phyloP scores from a whole-genome alignment of 2,797 vertebrate genomes.

The Eulemur coronatus region DNA sequence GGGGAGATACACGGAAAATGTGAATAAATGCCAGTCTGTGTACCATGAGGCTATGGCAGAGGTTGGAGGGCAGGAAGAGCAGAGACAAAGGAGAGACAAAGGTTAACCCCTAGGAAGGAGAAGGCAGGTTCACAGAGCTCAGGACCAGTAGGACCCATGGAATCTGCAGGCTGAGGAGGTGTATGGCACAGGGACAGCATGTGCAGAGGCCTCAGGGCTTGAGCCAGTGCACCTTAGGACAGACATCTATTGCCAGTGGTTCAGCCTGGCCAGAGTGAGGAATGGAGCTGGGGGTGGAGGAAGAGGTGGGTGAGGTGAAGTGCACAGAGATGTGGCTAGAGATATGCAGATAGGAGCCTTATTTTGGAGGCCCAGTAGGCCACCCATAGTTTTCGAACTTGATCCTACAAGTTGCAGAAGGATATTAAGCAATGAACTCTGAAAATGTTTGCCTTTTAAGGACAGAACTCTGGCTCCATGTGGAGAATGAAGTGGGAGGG shows the following conservation, averaged over 20 bases:
- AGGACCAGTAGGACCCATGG: not conserved
- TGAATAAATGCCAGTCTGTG: not conserved
- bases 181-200: not conserved
- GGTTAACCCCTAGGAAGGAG: not conserved
- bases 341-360: not conserved
- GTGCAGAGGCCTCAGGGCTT: not conserved
- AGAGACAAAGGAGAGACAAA: not conserved
- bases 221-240: not conserved
- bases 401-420: not conserved
- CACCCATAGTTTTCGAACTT: not conserved
- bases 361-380: accelerated
- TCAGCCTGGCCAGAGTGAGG: not conserved
- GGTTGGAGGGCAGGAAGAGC: not conserved
- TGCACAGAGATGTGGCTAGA: too few relatives aligned
- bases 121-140: not conserved
- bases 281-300: too few relatives aligned
- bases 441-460: not conserved
- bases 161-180: not conserved
- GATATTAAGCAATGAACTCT: not conserved
- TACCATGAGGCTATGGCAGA: too few relatives aligned
- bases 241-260: not conserved
- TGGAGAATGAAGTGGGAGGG: not conserved
- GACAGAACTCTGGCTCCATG: not conserved
- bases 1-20: not conserved
- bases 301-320: not conserved